phyloP scores from a whole-genome alignment of 2,888 invertebrate genomes.

The Prosapia bicincta region DNA sequence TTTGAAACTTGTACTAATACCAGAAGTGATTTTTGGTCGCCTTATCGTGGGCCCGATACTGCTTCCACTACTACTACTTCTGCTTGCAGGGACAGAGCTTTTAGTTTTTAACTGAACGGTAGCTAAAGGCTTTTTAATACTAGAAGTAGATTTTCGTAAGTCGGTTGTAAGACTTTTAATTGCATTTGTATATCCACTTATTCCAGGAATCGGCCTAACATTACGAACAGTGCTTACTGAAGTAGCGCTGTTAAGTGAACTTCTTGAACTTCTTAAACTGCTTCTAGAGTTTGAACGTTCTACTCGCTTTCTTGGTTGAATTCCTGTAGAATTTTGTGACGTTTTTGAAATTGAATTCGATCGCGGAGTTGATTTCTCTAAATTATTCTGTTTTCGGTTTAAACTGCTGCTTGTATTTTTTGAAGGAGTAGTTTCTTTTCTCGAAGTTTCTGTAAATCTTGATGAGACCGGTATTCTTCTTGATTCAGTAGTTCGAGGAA shows the following conservation, averaged over 20 bases:
- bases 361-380: conserved; percentile 25
- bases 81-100: conserved; percentile 51
- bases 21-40: conserved; percentile 37
- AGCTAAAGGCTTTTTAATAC: conserved; percentile 40
- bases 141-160: conserved; percentile 38
- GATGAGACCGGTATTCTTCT: conserved; percentile 15
- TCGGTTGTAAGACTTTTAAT: conserved; percentile 49
- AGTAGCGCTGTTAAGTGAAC: conserved; percentile 77
- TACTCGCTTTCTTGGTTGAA: conserved; percentile 47
- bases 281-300: conserved; percentile 75
- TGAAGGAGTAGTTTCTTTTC: conserved; percentile 7
- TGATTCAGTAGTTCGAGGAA: conserved; percentile 17
- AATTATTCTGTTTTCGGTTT: conserved; percentile 7
- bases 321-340: conserved; percentile 3
- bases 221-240: conserved; percentile 75
- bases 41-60: conserved; percentile 49
- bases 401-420: conserved; percentile 9
- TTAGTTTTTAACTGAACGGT: conserved; percentile 41
- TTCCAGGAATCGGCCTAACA: conserved; percentile 50
- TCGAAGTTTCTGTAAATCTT: background rate
- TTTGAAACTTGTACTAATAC: conserved; percentile 49
- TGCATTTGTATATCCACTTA: conserved; percentile 52
- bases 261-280: conserved; percentile 76
- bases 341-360: conserved; percentile 9
- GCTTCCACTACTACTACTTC: conserved; percentile 58